These are phyloP conservation scores for Monopis laevigella DNA, from an alignment of 2,888 invertebrate species.

Conservation along the genomic window DNA sequence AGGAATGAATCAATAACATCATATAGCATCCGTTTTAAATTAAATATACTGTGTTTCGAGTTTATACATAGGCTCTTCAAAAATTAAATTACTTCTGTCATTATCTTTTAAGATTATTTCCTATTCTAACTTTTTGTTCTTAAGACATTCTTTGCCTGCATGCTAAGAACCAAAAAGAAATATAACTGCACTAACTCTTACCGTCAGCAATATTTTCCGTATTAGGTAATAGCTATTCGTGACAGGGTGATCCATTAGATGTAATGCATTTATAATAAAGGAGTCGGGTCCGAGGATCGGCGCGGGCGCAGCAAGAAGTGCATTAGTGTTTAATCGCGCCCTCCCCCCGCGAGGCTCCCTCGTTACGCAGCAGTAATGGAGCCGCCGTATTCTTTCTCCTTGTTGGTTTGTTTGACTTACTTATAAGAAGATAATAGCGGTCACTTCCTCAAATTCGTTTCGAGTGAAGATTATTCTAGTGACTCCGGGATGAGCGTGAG, in stretches of 20 bases:
- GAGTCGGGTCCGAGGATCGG: constrained; percentile 22
- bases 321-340: constrained; percentile 44
- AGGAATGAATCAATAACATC: too few relatives aligned
- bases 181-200: too few relatives aligned
- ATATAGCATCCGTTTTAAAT: too few relatives aligned
- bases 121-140: too few relatives aligned
- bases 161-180: too few relatives aligned
- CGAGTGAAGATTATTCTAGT: constrained; percentile 27
- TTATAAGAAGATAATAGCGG: constrained; percentile 50
- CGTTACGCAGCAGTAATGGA: constrained; percentile 30
- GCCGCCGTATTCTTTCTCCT: constrained; percentile 23
- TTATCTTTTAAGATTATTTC: too few relatives aligned
- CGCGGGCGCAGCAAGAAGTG: constrained; percentile 29
- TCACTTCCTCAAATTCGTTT: constrained; percentile 55
- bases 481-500: constrained; percentile 49
- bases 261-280: constrained; percentile 51
- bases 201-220: background rate
- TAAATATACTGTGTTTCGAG: too few relatives aligned
- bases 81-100: too few relatives aligned
- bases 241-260: constrained; percentile 30
- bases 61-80: too few relatives aligned
- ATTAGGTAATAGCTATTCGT: constrained; percentile 8
- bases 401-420: constrained; percentile 42
- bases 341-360: constrained; percentile 26
- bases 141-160: too few relatives aligned